These are phyloP conservation scores for Dusona sp. DNA, from an alignment of 2,888 invertebrate genomes.

Conservation along the genomic window DNA sequence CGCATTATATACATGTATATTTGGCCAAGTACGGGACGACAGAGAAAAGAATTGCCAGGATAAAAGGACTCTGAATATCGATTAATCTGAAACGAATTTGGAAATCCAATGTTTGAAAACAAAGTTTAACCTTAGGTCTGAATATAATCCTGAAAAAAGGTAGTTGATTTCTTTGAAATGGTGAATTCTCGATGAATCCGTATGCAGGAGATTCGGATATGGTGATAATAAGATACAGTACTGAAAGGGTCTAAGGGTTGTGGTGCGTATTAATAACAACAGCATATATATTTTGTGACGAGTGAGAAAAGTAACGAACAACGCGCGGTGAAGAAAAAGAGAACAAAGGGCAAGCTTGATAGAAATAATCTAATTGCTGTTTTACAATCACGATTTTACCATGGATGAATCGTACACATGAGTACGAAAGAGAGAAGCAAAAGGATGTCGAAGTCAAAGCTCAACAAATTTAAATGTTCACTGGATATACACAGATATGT, in stretches of 20 bases:
- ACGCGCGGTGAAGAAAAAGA: conserved; percentile 71
- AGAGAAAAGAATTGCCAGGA: conserved; percentile 9
- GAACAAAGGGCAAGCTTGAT: conserved; percentile 74
- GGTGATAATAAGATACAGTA: neutral
- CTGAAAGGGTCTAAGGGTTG: neutral
- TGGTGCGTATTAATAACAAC: neutral
- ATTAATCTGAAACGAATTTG: conserved; percentile 81
- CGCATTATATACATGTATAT: conserved; percentile 79
- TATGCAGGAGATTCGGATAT: neutral
- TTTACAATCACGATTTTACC: conserved; percentile 79
- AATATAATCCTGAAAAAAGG: neutral
- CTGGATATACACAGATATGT: conserved; percentile 10
- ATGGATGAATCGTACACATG: conserved; percentile 45
- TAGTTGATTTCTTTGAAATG: neutral
- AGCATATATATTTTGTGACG: neutral
- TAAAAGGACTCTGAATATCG: conserved; percentile 78
- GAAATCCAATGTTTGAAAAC: conserved; percentile 36
- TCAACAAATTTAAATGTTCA: conserved; percentile 26
- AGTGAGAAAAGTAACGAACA: conserved; percentile 23
- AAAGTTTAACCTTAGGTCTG: neutral
- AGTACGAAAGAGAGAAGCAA: conserved; percentile 57
- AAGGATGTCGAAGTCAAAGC: conserved; percentile 50
- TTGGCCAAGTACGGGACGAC: conserved; percentile 59
- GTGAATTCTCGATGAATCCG: neutral
- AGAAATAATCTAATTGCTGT: conserved; percentile 81